Evolutionary conservation across 2,797 vertebrate genomes (phyloP).

Genomic region (Pseudochirops corinnae): DNA sequence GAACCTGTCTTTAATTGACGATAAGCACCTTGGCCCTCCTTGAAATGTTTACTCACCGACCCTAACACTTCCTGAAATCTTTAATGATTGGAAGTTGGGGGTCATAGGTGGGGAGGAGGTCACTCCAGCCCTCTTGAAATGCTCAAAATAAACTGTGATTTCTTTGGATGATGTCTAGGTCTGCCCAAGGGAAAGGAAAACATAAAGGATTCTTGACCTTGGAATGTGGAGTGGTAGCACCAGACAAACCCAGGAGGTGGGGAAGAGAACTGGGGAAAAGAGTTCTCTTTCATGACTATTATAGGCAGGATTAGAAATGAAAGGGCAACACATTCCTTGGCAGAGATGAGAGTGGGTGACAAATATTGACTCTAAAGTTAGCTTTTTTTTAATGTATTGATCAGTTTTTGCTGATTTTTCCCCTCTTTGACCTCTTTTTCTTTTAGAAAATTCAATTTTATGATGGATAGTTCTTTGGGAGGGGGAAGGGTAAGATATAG

Average conservation of each 20-base stretch:
- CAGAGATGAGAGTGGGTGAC: not conserved
- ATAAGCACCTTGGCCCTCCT: constrained; percentile 48
- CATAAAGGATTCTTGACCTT: not conserved
- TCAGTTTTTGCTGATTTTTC: not conserved
- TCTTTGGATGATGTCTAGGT: not conserved
- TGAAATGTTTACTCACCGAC: not conserved
- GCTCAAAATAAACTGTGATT: constrained; percentile 19
- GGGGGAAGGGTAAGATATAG: not conserved
- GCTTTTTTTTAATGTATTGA: not conserved
- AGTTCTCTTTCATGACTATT: not conserved
- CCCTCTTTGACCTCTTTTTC: not conserved
- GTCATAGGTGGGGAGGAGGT: not conserved
- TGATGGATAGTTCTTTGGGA: not conserved
- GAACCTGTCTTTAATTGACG: constrained; percentile 49
- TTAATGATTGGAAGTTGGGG: not conserved
- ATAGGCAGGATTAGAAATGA: not conserved
- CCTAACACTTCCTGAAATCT: constrained; percentile 4
- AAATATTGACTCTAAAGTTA: not conserved
- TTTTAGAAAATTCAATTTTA: not conserved
- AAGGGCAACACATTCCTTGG: not conserved
- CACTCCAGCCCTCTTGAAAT: not conserved
- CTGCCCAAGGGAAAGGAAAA: constrained; percentile 1
- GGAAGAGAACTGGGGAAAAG: not conserved
- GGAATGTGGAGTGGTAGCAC: not conserved
- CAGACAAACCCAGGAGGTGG: not conserved